Evolutionary conservation across 2,113 vertebrate species (phyloP).

Genomic region (Edolisoma coerulescens): DNA sequence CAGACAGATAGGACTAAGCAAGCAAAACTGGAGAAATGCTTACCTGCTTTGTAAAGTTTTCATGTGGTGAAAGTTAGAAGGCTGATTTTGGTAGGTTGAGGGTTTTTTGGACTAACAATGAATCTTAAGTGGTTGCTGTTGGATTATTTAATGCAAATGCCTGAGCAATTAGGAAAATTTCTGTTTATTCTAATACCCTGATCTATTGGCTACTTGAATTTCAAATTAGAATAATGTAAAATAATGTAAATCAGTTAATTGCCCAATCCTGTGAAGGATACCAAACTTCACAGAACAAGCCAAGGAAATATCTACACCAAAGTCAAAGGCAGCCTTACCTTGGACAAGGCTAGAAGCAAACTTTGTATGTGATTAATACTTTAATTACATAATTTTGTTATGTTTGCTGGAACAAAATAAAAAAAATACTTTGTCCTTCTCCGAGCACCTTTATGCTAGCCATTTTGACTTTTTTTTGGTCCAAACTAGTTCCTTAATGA

Average conservation of each 20-base stretch:
- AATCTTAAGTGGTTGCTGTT: not conserved
- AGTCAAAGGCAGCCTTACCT: not conserved
- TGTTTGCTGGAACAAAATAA: not conserved
- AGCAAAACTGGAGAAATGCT: not conserved
- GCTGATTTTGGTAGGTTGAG: not conserved
- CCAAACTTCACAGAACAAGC: not conserved
- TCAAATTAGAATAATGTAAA: not conserved
- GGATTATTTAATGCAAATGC: not conserved
- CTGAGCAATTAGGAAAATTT: not conserved
- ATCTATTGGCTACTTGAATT: not conserved
- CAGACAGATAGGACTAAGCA: not conserved
- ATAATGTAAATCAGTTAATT: not conserved
- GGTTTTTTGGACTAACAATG: not conserved
- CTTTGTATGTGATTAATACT: not conserved
- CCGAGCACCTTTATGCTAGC: not conserved
- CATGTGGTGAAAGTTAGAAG: not conserved
- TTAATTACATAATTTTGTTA: not conserved
- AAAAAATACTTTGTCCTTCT: not conserved
- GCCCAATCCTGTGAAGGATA: fast-evolving
- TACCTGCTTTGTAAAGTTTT: not conserved
- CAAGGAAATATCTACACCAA: not conserved
- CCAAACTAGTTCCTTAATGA: not conserved
- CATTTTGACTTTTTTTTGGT: not conserved
- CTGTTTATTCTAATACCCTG: not conserved
- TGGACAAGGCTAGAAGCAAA: not conserved